A percentile compares a stretch with the other conserved stretches of the same genome.
Conservation (phyloP, 2,113 vertebrate genomes). For the Apodemus sylvaticus region DNA sequence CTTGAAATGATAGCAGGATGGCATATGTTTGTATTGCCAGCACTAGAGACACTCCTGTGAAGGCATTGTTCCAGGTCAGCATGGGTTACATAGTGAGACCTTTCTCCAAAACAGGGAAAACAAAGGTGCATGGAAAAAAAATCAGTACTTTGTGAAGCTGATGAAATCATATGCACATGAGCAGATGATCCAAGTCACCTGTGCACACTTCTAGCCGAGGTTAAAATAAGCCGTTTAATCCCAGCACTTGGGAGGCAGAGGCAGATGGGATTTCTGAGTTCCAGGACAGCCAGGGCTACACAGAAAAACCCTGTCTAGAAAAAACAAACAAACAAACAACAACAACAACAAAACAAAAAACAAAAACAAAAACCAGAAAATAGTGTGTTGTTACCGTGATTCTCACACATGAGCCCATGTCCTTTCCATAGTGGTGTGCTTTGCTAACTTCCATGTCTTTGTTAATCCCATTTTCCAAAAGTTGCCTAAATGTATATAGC, state of each 20-base stretch:
- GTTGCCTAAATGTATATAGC: neutral
- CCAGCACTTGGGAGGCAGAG: too few relatives aligned
- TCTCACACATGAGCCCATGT: neutral
- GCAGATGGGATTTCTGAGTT: too few relatives aligned
- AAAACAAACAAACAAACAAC: too few relatives aligned
- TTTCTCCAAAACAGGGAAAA: neutral
- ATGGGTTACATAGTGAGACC: neutral
- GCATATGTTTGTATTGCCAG: neutral
- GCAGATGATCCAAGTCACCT: neutral
- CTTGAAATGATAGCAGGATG: neutral
- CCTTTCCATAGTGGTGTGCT: neutral
- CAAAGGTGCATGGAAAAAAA: neutral
- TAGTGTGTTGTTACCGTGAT: neutral
- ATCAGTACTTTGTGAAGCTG: neutral
- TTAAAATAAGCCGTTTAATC: too few relatives aligned
- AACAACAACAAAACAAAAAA: too few relatives aligned
- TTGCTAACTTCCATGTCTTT: neutral
- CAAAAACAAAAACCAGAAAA: too few relatives aligned
- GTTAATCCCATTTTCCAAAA: conserved; percentile 2
- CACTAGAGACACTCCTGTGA: neutral
- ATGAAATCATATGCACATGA: neutral
- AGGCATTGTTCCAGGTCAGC: neutral
- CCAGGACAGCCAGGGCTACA: too few relatives aligned
- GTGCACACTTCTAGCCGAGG: neutral
- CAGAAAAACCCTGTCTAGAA: too few relatives aligned